A percentile compares a stretch with the other conserved stretches of the same genome.
These are phyloP conservation scores for Leucozona laternaria DNA, from an alignment of 2,888 invertebrate species.

Conservation along the genomic window DNA sequence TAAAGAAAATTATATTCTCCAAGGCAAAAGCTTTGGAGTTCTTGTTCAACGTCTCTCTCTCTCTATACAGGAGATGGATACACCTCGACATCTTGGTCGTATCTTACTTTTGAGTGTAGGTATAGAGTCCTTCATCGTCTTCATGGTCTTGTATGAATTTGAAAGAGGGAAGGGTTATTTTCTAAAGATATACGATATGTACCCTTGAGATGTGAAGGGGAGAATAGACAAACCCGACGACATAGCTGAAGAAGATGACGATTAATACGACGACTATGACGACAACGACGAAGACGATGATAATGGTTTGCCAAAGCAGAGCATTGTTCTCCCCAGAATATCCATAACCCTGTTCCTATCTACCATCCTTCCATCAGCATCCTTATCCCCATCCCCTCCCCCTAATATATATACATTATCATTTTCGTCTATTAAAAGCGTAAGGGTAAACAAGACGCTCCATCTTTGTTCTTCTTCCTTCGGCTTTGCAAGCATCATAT, in stretches of 20 bases:
- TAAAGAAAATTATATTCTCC: slow-evolving; percentile 67
- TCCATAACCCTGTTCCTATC: slow-evolving; percentile 20
- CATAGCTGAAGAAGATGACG: slow-evolving; percentile 15
- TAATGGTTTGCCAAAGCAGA: slow-evolving; percentile 61
- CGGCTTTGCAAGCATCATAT: slow-evolving; percentile 47
- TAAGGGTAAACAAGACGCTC: slow-evolving; percentile 50
- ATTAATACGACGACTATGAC: slow-evolving; percentile 19
- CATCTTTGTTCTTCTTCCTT: background rate
- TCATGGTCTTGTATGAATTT: slow-evolving; percentile 41
- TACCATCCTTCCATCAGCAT: no score
- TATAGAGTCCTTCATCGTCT: slow-evolving; percentile 26
- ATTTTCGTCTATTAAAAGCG: slow-evolving; percentile 70
- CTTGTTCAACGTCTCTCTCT: background rate
- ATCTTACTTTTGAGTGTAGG: slow-evolving; percentile 4
- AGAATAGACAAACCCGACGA: slow-evolving; percentile 17
- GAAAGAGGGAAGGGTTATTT: slow-evolving; percentile 42
- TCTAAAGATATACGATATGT: slow-evolving; percentile 29
- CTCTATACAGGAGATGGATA: background rate
- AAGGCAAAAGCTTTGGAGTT: slow-evolving; percentile 44
- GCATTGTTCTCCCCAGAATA: slow-evolving; percentile 52
- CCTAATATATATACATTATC: slow-evolving; percentile 46
- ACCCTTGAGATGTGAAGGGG: slow-evolving; percentile 11
- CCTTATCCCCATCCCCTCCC: background rate
- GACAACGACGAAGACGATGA: slow-evolving; percentile 34
- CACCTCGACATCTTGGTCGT: slow-evolving; percentile 25